Base-by-base conservation (phyloP, 2,113 vertebrate genomes). In the Aegithalos caudatus region DNA sequence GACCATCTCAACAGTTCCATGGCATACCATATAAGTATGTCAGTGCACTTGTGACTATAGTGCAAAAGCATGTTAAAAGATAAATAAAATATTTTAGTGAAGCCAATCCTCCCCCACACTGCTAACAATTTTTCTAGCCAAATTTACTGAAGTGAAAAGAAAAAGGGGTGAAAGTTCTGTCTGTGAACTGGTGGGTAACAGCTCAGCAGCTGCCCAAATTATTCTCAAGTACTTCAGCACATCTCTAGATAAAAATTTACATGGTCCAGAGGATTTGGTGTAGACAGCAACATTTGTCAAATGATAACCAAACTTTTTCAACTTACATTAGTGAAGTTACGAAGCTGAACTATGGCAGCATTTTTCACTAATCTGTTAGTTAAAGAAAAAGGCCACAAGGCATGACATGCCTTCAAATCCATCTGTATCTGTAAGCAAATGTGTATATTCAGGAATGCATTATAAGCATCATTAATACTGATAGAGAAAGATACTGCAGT, bases 401-500 rank as follows among this genome's bases (percentile, higher is more conserved):
- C 54, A 92, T 62, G 21, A 37, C 89, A 48, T 76, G 70, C 54
- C 70, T 87, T 93, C 81, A 42, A 64, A 69, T 92, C 66, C 94
- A 48, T 51, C 85, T 91, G 40, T 86, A 92, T 91, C 72, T 85
- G 61, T 96, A 95, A 97, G 92, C 95, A 97, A 87, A 97, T 90
- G 88, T 95, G 90, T 95, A 86, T 78, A 69, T 96, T 97, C 95
- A 96, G 81, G 44, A 95, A 91, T 91, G 91, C 58, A 95, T 96
- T 97, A 97, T 92, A 95, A 97, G 95, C 96, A 54, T 92, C 95
- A 96, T 97, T 98, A 97, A 94, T 96, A 96, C 42, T 19, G 10
- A 95, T 90, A 91, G 61, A 96, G 88, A 77, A 95, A 84, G 81
- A 94, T 60, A 64, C 35, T 62, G 81, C 81, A 91, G 89, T 93